phyloP scores from a whole-genome alignment of 1,140 invertebrate species.

The Berghia stephanieae region DNA sequence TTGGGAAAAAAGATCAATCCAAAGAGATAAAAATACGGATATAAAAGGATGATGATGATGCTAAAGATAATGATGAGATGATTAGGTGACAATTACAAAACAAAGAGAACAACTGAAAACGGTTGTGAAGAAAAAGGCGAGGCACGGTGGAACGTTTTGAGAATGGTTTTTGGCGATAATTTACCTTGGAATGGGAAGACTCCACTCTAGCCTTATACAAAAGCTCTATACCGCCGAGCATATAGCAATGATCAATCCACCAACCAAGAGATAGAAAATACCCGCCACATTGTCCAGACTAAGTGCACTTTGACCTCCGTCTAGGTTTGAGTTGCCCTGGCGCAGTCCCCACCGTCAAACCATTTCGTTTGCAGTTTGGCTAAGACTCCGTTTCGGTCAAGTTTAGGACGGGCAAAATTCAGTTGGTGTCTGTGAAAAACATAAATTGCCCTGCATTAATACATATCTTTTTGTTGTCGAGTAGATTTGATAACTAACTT shows the following conservation, averaged over 20 bases:
- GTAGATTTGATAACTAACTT: no score
- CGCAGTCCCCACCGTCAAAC: conserved; percentile 91
- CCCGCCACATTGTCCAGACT: conserved; percentile 97
- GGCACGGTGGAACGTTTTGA: not conserved
- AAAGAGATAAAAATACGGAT: not conserved
- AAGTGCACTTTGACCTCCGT: conserved; percentile 85
- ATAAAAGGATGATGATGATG: not conserved
- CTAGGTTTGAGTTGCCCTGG: conserved; percentile 67
- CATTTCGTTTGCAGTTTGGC: conserved; percentile 95
- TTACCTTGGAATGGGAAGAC: conserved; percentile 54
- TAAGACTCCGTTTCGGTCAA: conserved; percentile 92
- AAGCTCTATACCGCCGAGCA: conserved; percentile 91
- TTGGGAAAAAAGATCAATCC: not conserved
- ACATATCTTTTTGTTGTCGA: no score
- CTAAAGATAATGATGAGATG: not conserved
- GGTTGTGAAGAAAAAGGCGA: not conserved
- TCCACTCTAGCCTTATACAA: conserved; percentile 59
- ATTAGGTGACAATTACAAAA: not conserved
- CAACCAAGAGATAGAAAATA: conserved; percentile 98
- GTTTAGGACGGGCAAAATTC: conserved; percentile 82
- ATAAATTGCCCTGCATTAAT: no score
- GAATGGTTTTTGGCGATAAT: not conserved
- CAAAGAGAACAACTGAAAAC: not conserved
- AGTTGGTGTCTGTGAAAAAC: conserved; percentile 53
- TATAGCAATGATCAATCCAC: conserved; percentile 87